phyloP scores from a whole-genome alignment of 2,888 invertebrate genomes.

The Blastobasis adustella region DNA sequence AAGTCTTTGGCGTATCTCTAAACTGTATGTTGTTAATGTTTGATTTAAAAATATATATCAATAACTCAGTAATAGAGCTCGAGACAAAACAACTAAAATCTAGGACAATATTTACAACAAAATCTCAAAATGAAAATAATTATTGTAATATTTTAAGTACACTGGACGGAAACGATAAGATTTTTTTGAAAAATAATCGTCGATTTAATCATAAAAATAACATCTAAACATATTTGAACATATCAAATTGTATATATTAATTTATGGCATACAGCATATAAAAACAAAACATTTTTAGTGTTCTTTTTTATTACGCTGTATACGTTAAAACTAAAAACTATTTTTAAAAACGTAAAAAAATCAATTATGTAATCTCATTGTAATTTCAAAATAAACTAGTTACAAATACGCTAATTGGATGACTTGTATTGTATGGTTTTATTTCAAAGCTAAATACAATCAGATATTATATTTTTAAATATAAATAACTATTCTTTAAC shows the following conservation, averaged over 20 bases:
- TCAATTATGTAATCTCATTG: conserved; percentile 59
- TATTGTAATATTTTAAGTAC: conserved; percentile 27
- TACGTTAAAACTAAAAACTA: conserved; percentile 36
- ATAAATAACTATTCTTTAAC: conserved; percentile 34
- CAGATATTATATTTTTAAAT: conserved; percentile 18
- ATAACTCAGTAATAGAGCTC: conserved; percentile 17
- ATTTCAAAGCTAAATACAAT: conserved; percentile 12
- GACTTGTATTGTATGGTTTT: conserved; percentile 31
- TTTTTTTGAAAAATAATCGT: conserved; percentile 48
- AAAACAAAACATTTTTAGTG: conserved; percentile 12
- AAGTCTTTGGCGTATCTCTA: conserved; percentile 70
- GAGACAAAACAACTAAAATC: conserved; percentile 5
- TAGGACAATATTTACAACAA: conserved; percentile 16
- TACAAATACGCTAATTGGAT: conserved; percentile 23
- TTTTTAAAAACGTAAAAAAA: conserved; percentile 57
- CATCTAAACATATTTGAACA: conserved; percentile 45
- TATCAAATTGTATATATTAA: conserved; percentile 38
- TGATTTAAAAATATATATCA: conserved; percentile 32
- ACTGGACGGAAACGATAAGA: conserved; percentile 72
- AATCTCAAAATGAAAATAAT: conserved; percentile 36
- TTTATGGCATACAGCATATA: conserved; percentile 33
- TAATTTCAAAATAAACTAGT: conserved; percentile 62
- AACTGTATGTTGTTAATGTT: conserved; percentile 62
- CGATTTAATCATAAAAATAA: conserved; percentile 25
- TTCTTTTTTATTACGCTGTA: conserved; percentile 10